Conservation (phyloP, 2,888 invertebrate genomes). For the Plusia festucae region DNA sequence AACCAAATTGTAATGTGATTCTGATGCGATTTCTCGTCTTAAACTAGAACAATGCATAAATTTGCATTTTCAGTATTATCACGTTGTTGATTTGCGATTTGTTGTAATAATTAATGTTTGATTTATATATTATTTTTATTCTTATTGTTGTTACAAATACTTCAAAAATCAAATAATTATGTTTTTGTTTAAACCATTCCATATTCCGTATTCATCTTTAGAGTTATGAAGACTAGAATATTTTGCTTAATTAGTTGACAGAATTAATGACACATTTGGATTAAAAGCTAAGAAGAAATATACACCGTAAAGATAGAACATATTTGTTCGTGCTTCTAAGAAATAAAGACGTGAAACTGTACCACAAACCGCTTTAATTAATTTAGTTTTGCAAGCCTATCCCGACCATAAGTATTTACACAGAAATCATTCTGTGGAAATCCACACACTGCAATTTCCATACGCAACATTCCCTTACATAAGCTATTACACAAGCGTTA, state of each 20-base stretch:
- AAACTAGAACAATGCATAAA: conserved; percentile 42
- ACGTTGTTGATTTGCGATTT: conserved; percentile 18
- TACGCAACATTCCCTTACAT: conserved; percentile 29
- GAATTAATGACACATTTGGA: neutral
- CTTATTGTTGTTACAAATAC: neutral
- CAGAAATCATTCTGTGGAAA: conserved; percentile 25
- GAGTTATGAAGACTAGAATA: neutral
- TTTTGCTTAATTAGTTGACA: conserved; percentile 1
- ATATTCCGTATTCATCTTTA: neutral
- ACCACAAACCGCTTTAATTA: neutral
- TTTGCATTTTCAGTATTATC: conserved; percentile 34
- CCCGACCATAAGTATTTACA: conserved; percentile 11
- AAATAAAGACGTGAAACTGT: neutral
- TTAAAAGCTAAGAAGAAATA: neutral
- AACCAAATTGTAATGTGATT: conserved; percentile 42
- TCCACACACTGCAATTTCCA: conserved; percentile 23
- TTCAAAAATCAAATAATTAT: neutral
- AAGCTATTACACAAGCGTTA: conserved; percentile 40
- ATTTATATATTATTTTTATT: conserved; percentile 9
- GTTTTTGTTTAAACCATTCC: neutral
- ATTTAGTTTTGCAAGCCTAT: neutral
- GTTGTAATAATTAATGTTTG: too few species aligned
- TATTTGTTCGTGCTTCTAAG: neutral
- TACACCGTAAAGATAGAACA: neutral
- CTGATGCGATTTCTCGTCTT: conserved; percentile 40